Percentiles rank a stretch among this genome's conserved stretches.
These are phyloP conservation scores for Leptinotarsa juncta DNA, from an alignment of 2,888 invertebrate species.

Conservation along the genomic window DNA sequence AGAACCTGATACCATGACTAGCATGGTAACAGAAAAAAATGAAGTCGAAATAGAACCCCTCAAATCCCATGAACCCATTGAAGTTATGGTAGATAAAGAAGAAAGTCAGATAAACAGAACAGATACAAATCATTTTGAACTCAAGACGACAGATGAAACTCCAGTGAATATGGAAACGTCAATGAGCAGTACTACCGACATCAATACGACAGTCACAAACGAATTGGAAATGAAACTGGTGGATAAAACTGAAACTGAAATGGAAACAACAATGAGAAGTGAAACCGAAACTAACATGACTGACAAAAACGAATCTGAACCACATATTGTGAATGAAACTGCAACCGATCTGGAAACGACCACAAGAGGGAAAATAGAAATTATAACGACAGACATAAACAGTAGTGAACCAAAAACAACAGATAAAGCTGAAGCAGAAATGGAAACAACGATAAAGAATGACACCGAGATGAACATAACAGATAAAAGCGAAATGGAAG, in stretches of 20 bases:
- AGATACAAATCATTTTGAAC: neutral
- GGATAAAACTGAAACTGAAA: neutral
- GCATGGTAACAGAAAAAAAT: conserved; percentile 21
- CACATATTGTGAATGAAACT: neutral
- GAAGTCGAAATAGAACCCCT: conserved; percentile 24
- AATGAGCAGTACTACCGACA: neutral
- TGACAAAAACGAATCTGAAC: neutral
- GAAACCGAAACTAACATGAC: neutral
- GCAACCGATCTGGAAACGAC: neutral
- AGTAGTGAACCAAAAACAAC: neutral
- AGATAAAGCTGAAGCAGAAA: neutral
- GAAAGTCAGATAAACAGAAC: neutral
- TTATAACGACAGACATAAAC: conserved; percentile 2
- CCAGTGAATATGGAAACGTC: neutral
- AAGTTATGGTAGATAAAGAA: neutral
- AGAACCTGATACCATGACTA: conserved; percentile 9
- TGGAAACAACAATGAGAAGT: neutral
- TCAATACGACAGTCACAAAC: neutral
- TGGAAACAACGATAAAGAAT: neutral
- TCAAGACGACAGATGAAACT: neutral
- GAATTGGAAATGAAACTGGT: neutral
- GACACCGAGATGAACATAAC: neutral
- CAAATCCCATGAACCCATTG: neutral
- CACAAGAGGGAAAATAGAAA: neutral
- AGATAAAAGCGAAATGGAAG: neutral